Evolutionary conservation across 2,797 vertebrate genomes (phyloP), one percentile per base, ranked within the genome.

Genomic region (Carduelis carduelis): DNA sequence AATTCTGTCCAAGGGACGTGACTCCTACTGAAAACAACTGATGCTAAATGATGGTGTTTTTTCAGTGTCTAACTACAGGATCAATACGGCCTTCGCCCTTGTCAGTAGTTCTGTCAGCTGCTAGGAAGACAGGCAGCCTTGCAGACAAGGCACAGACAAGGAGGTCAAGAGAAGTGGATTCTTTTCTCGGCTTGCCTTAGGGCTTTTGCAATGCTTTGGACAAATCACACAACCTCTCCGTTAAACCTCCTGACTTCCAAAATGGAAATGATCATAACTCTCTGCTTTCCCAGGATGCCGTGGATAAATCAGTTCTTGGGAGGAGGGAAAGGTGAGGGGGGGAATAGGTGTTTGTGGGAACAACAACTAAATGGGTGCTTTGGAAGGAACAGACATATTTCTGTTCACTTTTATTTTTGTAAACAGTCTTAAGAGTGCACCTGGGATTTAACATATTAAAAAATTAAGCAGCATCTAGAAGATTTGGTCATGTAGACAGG

Each of bases 181-280:
- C 56, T 83, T 75, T 83, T 44, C 86, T 87, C 70, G 75, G 72
- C 83, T 85, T 91, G 93, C 94, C 94, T 96, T 77, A 63, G 87
- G 89, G 82, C 49, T 69, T 93, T 94, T 96, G 89, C 53, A 63
- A 90, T 91, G 60, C 55, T 70, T 93, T 60, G 85, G 89, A 94
- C 95, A 96, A 96, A 95, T 90, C 92, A 88, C 82, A 92, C 70
- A 93, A 86, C n/a, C 71, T 69, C 83, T 77, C 74, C 3, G 6
- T 61, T 93, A 83, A 92, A 94, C 75, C 61, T 96, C 46, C 71
- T 57, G 77, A 80, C 64, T 94, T 91, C 72, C 87, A 78, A 69
- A 93, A 83, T 81, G 60, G 57, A 93, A 92, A 92, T 75, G 23
- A 94, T 87, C 64, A 24, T 65, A 93, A 77, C 84, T 80, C 21